Evolutionary conservation across 2,888 invertebrate genomes (phyloP).

Genomic region (Platycheirus albimanus): DNA sequence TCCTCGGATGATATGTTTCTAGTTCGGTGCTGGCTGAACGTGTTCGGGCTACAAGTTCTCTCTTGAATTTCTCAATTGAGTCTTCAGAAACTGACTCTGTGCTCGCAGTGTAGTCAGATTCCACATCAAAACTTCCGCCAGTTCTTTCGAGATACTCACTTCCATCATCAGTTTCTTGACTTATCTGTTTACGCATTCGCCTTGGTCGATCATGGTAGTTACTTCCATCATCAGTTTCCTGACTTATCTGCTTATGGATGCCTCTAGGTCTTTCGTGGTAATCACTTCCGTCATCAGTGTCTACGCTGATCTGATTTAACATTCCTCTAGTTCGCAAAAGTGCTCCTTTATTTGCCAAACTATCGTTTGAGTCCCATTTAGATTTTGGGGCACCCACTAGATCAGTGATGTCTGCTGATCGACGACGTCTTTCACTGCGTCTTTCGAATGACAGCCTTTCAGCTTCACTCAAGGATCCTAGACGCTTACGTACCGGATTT

Average conservation of each 20-base stretch:
- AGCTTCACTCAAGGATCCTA: conserved; percentile 84
- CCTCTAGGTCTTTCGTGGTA: neutral
- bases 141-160: conserved; percentile 77
- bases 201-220: conserved; percentile 77
- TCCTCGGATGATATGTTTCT: conserved; percentile 87
- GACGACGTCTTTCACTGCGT: conserved; percentile 83
- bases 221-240: conserved; percentile 74
- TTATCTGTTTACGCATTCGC: conserved; percentile 76
- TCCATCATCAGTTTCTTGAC: conserved; percentile 74
- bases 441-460: conserved; percentile 83
- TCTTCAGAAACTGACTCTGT: conserved; percentile 84
- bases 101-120: conserved; percentile 86
- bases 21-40: conserved; percentile 84
- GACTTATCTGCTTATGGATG: conserved; percentile 62
- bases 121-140: conserved; percentile 83
- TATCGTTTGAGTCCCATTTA: conserved; percentile 81
- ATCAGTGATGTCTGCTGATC: conserved; percentile 83
- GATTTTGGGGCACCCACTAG: conserved; percentile 70
- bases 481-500: conserved; percentile 81
- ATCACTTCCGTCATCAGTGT: conserved; percentile 43
- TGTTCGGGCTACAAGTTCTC: conserved; percentile 80
- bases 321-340: conserved; percentile 74
- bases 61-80: conserved; percentile 82
- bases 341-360: conserved; percentile 75
- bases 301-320: conserved; percentile 70